Base-by-base conservation (phyloP, 1,140 invertebrate species). In the Leptinotarsa texana region DNA sequence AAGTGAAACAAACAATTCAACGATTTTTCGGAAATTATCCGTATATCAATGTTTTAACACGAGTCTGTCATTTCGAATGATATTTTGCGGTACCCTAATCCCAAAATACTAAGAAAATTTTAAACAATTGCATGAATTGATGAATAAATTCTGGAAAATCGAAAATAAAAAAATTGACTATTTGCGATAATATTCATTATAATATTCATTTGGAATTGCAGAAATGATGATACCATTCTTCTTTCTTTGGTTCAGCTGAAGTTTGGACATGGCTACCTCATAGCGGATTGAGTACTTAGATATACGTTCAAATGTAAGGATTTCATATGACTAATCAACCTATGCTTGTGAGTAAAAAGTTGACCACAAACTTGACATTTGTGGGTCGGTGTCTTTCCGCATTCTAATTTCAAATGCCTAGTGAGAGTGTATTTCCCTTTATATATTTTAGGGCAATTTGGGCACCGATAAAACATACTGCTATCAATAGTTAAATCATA, bases 381-480 rank as follows among this genome's bases (percentile, higher is more conserved):
- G 74, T 88, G 86, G 82, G 87, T 87, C 4, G 88, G 87, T 73
- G 86, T 84, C 76, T 88, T 88, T 17, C 88, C 88, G 75, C 88
- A 89, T 77, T 89, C 88, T 63, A 88, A 85, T 5, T 85, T 87
- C 13, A 88, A 82, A 76, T 89, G 88, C 69, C 88, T 82, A 73
- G 84, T 82, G 74, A 88, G 86, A 4, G 87, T 88, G 75, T 87
- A 88, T 81, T 88, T 88, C 74, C 86, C 86, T 69, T 76, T 77
- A 70, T 83, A 83, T 17, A 63, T 75, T 80, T 82, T 83, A 6
- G 78, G 78, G 77, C 82, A 83, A 62, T 81, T 82, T 13, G 79
- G 79, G 73, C 82, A 83, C 48, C 51, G 49, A 69, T 77, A 76
- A 33, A 62, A 47, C 21, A 76, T 61, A 72, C 73, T 76, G 71